phyloP scores from a whole-genome alignment of 2,888 invertebrate genomes.

The Standfussiana lucernea region DNA sequence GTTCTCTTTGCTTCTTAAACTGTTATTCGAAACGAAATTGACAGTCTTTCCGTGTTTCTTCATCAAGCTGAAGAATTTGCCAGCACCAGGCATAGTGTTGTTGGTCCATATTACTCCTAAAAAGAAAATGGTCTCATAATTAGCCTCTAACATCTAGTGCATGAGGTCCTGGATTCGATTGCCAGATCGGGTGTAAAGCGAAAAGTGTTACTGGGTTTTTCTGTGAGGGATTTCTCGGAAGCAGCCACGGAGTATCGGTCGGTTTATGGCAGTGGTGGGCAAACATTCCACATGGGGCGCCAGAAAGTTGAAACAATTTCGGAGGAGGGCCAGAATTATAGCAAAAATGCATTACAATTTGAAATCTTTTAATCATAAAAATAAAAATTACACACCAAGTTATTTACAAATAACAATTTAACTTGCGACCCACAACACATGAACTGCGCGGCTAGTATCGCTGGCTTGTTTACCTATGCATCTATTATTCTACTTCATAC shows the following conservation, averaged over 20 bases:
- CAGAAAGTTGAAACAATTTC: too few species aligned
- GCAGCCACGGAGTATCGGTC: neutral
- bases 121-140: slow-evolving; percentile 42
- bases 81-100: slow-evolving; percentile 81
- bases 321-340: too few species aligned
- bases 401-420: too few species aligned
- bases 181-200: neutral
- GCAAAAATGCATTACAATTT: too few species aligned
- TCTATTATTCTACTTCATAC: too few species aligned
- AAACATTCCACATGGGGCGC: too few species aligned
- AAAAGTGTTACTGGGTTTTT: neutral
- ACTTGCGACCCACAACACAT: too few species aligned
- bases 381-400: too few species aligned
- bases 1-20: slow-evolving; percentile 79
- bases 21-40: slow-evolving; percentile 89
- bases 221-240: neutral
- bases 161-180: neutral
- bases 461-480: too few species aligned
- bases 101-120: slow-evolving; percentile 89
- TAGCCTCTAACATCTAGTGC: neutral
- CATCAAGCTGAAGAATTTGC: slow-evolving; percentile 85
- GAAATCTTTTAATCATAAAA: too few species aligned
- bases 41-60: slow-evolving; percentile 87
- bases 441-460: too few species aligned
- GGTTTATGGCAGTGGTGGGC: too few species aligned